phyloP scores from a whole-genome alignment of 2,113 vertebrate species.

The Athene cunicularia region DNA sequence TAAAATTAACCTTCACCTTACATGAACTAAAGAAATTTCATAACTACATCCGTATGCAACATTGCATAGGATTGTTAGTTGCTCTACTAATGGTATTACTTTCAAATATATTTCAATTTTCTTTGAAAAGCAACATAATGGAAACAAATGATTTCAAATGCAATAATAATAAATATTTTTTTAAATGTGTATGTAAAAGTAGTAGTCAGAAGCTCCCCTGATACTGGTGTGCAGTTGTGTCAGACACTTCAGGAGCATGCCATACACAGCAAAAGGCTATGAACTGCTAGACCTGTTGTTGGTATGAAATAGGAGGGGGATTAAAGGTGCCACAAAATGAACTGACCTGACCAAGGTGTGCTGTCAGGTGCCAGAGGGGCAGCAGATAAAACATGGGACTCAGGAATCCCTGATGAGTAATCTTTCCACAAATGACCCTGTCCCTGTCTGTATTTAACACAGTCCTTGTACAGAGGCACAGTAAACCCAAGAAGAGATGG shows the following conservation, averaged over 20 bases:
- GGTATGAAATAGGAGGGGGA: background rate
- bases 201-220: background rate
- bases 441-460: background rate
- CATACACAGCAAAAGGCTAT: background rate
- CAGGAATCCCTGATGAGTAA: accelerated
- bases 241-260: background rate
- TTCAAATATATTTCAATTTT: conserved; percentile 24
- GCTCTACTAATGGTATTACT: background rate
- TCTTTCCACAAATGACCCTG: background rate
- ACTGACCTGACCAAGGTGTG: background rate
- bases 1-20: conserved; percentile 77
- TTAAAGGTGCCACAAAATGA: background rate
- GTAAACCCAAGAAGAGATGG: background rate
- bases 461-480: too few relatives aligned
- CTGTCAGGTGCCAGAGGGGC: background rate
- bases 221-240: background rate
- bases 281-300: background rate
- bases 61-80: background rate
- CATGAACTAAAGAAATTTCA: conserved; percentile 71
- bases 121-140: conserved; percentile 11
- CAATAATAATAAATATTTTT: background rate
- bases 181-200: background rate
- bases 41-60: conserved; percentile 64
- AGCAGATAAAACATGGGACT: background rate
- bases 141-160: background rate